Evolutionary conservation across 35 echinoderm and acorn worm genomes (phyloP).

Genomic region (Ptychodera flava): DNA sequence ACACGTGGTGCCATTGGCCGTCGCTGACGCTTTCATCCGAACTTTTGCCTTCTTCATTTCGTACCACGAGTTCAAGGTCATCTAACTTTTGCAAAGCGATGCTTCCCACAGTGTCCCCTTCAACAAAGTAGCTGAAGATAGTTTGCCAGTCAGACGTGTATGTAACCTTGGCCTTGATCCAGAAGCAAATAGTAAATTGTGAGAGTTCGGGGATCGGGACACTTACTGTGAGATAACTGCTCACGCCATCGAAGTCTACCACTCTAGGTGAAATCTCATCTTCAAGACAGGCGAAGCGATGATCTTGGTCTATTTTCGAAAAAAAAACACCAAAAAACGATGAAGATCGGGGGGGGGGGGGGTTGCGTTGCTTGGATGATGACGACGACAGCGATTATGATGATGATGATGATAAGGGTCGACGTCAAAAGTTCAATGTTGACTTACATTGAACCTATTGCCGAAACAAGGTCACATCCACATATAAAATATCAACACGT

Average conservation of each 20-base stretch:
- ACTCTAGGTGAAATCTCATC: background rate
- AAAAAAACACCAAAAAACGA: background rate
- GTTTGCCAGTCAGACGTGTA: background rate
- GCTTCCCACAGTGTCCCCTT: background rate
- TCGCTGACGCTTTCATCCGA: background rate
- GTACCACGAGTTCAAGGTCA: background rate
- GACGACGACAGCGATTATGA: no score
- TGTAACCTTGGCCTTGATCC: background rate
- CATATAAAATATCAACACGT: no score
- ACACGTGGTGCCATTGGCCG: background rate
- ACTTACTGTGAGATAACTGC: background rate
- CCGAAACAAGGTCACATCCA: no score
- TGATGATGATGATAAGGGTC: background rate
- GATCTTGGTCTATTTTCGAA: background rate
- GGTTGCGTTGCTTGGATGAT: no score
- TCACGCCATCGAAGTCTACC: background rate
- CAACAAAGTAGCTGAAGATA: background rate
- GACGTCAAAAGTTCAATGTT: background rate
- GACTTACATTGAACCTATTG: no score
- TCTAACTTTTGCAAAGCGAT: background rate
- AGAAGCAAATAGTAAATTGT: background rate
- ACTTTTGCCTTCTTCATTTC: background rate
- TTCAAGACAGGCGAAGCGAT: background rate
- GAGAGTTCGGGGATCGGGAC: background rate
- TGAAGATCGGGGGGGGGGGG: background rate